phyloP scores from a whole-genome alignment of 2,797 vertebrate species.

The Paramormyrops hopkinsi region DNA sequence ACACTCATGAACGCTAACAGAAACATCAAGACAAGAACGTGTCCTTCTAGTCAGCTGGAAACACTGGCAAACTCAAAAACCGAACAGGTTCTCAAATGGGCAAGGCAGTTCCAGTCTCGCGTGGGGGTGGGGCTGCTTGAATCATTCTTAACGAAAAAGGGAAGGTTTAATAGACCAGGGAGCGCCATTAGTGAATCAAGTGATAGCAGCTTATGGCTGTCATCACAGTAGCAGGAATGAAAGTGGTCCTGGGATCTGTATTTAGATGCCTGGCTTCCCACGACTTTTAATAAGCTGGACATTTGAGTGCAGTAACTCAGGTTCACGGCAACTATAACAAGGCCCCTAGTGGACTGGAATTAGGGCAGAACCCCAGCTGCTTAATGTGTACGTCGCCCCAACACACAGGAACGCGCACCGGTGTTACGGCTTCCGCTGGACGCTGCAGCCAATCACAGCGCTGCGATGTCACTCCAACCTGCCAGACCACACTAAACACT shows the following conservation, averaged over 20 bases:
- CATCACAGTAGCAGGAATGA: not conserved
- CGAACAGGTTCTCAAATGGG: not conserved
- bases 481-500: not conserved
- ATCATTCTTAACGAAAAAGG: not conserved
- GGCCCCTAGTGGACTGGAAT: not conserved
- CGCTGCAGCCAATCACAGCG: not conserved
- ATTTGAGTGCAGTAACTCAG: not conserved
- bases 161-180: not conserved
- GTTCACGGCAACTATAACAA: not conserved
- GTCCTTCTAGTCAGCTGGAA: not conserved
- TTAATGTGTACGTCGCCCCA: not conserved
- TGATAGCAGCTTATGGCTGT: not conserved
- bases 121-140: not conserved
- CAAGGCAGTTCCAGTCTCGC: not conserved
- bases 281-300: not conserved
- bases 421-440: not conserved
- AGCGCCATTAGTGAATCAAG: not conserved
- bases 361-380: not conserved
- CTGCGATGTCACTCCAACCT: not conserved
- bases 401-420: not conserved
- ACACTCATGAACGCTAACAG: not conserved
- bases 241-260: not conserved
- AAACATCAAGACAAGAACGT: not conserved
- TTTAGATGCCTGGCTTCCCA: not conserved
- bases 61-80: not conserved